These are phyloP conservation scores for Poeciliopsis prolifica DNA, from an alignment of 2,113 vertebrate genomes.

Conservation along the genomic window DNA sequence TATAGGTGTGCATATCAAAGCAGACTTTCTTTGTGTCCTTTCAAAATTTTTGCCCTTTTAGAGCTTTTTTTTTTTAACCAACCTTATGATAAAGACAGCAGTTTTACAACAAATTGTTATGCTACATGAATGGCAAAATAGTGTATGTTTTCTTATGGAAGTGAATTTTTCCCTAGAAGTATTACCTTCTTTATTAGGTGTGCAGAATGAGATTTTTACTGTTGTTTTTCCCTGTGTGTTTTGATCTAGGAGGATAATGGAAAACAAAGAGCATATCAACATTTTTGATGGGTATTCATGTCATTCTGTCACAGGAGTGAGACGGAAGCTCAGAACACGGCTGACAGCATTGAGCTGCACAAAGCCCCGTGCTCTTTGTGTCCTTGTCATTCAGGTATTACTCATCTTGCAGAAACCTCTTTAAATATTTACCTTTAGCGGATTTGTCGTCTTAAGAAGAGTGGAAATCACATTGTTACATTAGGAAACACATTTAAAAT, in stretches of 20 bases:
- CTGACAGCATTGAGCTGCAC: conserved; percentile 43
- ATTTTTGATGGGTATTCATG: conserved; percentile 28
- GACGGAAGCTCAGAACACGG: conserved; percentile 31
- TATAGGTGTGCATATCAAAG: background rate
- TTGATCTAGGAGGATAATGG: conserved; percentile 17
- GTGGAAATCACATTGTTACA: background rate
- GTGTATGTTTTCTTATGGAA: background rate
- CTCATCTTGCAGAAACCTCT: background rate
- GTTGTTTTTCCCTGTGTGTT: conserved; percentile 8
- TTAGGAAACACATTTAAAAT: background rate
- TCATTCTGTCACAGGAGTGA: conserved; percentile 37
- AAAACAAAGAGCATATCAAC: conserved; percentile 39
- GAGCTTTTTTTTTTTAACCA: background rate
- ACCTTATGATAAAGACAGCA: background rate
- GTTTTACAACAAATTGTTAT: background rate
- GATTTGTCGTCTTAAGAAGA: background rate
- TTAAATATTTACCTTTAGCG: background rate
- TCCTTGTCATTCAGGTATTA: conserved; percentile 20
- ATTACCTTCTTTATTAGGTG: conserved; percentile 3
- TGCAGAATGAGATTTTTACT: conserved; percentile 1
- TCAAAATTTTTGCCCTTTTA: background rate
- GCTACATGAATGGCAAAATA: background rate
- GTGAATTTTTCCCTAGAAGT: background rate
- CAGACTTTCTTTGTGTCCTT: background rate
- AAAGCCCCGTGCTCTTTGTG: conserved; percentile 23